Base-by-base conservation (phyloP, 2,797 vertebrate genomes). In the Ispidina lecontei region DNA sequence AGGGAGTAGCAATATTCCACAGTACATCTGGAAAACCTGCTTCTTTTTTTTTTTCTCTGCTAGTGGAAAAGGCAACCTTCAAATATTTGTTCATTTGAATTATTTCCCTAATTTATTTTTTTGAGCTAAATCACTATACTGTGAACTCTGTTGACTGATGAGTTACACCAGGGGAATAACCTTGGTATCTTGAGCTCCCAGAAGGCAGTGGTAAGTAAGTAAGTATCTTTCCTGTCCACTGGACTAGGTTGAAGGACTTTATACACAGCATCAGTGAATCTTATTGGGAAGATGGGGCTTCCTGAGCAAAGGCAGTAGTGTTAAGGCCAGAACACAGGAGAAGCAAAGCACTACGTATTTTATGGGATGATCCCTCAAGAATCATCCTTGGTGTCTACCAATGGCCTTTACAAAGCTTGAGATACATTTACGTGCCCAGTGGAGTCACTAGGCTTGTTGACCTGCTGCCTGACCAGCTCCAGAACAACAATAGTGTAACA, bases 101-200 rank as follows among this genome's bases (percentile, higher is more conserved):
- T 93, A 64, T 89, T 92, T 65, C 72, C 77, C 43, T 59, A 65
- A 91, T 85, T 33, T 70, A 4, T 35, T 83, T 91, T 94, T 92
- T 52, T 84, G 79, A 87, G 62, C 64, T 68, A 26, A 60, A 71
- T 43, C 29, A 47, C 35, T 11, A 44, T 28, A 12, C 29, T 41
- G 54, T 80, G 76, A 73, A 41, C 41, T 22, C 35, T 70, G 39
- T 22, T 64, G 62, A 84, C 39, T 52, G 63, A 14, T 19, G 56
- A 31, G 72, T 88, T 90, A 83, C 2, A 0, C 35, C 58, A 94
- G 54, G 28, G 54, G 46, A 87, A 35, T 59, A 84, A 22, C 26
- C 44, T 43, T 8, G 37, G 31, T 47, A 47, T 33, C 49, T 3
- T 51, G 74, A 63, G 28, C 31, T 92, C 47, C 58, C 56, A 65